These are phyloP conservation scores for Coecobrya sp. DNA, from an alignment of 2,888 invertebrate species.

Conservation along the genomic window DNA sequence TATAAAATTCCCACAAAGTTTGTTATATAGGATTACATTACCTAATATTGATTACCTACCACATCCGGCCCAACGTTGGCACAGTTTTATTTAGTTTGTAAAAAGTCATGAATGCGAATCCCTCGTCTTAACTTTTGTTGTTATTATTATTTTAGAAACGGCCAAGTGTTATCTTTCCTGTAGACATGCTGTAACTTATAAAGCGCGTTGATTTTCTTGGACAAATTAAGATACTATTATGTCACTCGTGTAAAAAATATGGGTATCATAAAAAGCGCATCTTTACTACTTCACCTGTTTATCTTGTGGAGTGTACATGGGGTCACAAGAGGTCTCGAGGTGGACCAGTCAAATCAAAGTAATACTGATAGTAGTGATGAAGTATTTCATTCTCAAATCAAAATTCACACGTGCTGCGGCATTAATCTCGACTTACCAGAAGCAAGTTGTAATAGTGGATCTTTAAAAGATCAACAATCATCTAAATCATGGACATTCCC, in stretches of 20 bases:
- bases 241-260: background rate
- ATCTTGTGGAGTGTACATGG: slow-evolving; percentile 15
- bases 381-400: slow-evolving; percentile 10
- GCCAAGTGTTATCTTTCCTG: no score
- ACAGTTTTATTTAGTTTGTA: background rate
- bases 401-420: slow-evolving; percentile 61
- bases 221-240: background rate
- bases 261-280: background rate
- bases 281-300: slow-evolving; percentile 19
- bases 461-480: background rate
- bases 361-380: background rate
- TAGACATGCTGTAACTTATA: background rate
- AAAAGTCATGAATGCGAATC: background rate
- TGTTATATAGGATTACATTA: background rate
- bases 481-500: slow-evolving; percentile 66
- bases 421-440: slow-evolving; percentile 37
- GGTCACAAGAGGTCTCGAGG: background rate
- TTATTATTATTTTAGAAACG: slow-evolving; percentile 1
- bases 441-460: slow-evolving; percentile 1
- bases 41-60: slow-evolving; percentile 9
- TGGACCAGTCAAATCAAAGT: background rate
- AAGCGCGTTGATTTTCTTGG: background rate
- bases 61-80: background rate
- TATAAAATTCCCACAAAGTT: background rate
- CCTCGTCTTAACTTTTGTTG: background rate